These are phyloP conservation scores for Ormyrus nitidulus DNA, from an alignment of 2,888 invertebrate genomes.

Conservation along the genomic window DNA sequence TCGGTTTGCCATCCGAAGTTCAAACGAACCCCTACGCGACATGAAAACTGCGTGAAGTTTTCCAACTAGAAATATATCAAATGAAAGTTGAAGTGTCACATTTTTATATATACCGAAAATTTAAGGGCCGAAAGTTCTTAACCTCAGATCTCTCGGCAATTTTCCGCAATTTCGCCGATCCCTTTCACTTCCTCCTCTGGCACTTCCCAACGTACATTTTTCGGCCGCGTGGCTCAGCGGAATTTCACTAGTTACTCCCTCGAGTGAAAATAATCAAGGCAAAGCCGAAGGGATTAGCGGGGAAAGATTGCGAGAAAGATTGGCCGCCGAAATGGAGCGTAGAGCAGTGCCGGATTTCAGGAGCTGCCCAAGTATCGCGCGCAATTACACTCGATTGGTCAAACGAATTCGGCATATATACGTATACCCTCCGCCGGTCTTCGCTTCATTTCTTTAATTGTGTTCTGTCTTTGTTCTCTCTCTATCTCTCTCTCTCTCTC, in stretches of 20 bases:
- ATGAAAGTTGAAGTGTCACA: no score
- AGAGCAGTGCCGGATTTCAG: neutral
- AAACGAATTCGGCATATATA: slow-evolving; percentile 3
- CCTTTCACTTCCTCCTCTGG: no score
- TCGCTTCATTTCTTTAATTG: slow-evolving; percentile 45
- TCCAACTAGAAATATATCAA: no score
- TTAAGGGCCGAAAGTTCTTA: no score
- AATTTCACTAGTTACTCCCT: neutral
- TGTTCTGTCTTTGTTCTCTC: slow-evolving; percentile 11
- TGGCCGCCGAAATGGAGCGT: neutral
- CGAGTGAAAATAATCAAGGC: neutral
- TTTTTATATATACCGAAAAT: no score
- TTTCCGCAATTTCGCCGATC: no score
- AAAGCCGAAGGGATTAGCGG: neutral
- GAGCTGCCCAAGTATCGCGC: neutral
- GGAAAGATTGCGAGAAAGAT: neutral
- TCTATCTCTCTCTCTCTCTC: neutral
- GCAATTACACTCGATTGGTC: slow-evolving; percentile 13
- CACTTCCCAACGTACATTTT: no score
- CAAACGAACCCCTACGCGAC: no score
- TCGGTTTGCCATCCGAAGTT: no score
- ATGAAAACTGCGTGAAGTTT: no score
- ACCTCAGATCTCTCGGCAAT: no score
- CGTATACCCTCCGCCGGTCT: neutral
- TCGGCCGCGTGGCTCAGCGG: no score